phyloP scores from a whole-genome alignment of 1,140 invertebrate species.

The Theocolax elegans region DNA sequence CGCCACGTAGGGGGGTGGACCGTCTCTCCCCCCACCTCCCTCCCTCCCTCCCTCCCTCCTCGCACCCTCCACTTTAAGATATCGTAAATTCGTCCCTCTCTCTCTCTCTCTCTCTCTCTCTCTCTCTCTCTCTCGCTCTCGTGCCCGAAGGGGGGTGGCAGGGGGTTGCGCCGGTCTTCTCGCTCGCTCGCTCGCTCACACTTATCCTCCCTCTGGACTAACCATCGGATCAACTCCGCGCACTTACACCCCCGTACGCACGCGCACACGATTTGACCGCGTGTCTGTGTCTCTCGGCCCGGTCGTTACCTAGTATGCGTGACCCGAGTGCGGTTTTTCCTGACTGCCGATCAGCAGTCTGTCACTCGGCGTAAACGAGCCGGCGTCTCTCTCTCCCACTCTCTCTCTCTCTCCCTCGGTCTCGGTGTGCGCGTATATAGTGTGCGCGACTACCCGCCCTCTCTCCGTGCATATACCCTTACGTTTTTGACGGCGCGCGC shows the following conservation, averaged over 20 bases:
- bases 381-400: not conserved
- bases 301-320: not conserved
- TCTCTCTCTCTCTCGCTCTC: not conserved
- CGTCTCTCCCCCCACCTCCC: too few species aligned
- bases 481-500: too few species aligned
- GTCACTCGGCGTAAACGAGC: conserved; percentile 47
- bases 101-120: not conserved
- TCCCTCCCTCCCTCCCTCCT: not conserved
- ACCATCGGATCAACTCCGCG: not conserved
- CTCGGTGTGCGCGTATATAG: too few species aligned
- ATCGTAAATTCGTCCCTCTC: too few species aligned
- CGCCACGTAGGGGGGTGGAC: conserved; percentile 52
- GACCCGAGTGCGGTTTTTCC: conserved; percentile 11
- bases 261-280: conserved; percentile 39
- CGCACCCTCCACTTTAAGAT: not conserved
- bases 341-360: conserved; percentile 50
- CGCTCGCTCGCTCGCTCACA: conserved; percentile 16
- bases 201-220: conserved; percentile 46
- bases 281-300: conserved; percentile 5
- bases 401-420: not conserved
- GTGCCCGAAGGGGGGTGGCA: too few species aligned
- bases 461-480: too few species aligned
- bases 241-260: not conserved
- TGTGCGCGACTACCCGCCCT: too few species aligned
- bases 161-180: too few species aligned